Evolutionary conservation across 2,888 invertebrate genomes (phyloP), one percentile per base, ranked within the genome.

Genomic region (Philonicus albiceps): DNA sequence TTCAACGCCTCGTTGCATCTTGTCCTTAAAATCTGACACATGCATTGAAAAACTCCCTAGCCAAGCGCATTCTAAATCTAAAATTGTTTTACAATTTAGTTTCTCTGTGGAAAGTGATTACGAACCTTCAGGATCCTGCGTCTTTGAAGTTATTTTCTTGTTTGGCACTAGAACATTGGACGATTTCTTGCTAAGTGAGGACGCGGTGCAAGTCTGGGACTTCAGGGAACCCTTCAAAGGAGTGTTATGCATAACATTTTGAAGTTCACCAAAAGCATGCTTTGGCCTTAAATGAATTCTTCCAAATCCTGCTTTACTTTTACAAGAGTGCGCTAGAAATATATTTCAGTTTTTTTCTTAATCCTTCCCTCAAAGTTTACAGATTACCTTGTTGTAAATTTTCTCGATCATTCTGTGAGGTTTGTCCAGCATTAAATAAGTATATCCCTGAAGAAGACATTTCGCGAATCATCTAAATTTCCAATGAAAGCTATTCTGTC

Each of bases 201-300:
- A 27, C 3, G 27, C 3, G 2, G 27, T 11, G 13, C 0, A 11
- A 11, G 27, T 3, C 22, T 64, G 64, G 0, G 7, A 27, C 11
- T 64, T 64, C 0, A 64, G 3, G 3, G 64, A 2, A 0, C 11
- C 64, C 27, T 64, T 64, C 19, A 27, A 27, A 19, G 64, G 64
- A 27, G 34, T 43, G 13, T 86, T 78, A 16, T 86, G 86, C 8
- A 86, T 72, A 8, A 86, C 86, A 80, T 86, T 86, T 43, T 78
- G n/a, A 7, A 86, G 27, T n/a, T 86, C 86, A 5, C 86, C 80
- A 40, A 86, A 73, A 8, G 64, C 86, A 0, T 78, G 64, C 19
- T 86, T 86, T 8, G 6, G 34, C 16, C 31, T 37, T 16, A 37
- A 74, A 64, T 22, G 27, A 3, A 1, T 27, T 8, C 64, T 64